Base-by-base conservation (phyloP, 2,797 vertebrate species). In the Sebastes matsubarae region DNA sequence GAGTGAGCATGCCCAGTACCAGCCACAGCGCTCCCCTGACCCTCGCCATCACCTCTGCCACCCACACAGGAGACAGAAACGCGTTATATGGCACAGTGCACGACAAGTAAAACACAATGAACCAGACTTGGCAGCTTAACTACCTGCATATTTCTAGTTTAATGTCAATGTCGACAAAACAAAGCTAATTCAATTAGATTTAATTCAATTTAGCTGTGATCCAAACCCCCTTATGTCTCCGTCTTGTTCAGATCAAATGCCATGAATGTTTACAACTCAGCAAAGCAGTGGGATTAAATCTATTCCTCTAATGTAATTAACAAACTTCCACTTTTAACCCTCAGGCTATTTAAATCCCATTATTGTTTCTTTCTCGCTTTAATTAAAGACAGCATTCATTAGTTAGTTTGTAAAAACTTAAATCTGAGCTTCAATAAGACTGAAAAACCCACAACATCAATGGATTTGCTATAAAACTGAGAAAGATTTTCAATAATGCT, bases 1-100 rank as follows among this genome's bases (percentile, higher is more conserved):
- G 87, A 84, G 87, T 73, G 75, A 96, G 85, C 91, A 95, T 94
- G 70, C 82, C 86, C 69, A 94, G 80, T 5, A 94, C 87, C 80
- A 96, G 84, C 92, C 87, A 87, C 30, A 91, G 64, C 16, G 90
- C 91, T 76, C 81, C 88, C 60, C 87, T 89, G 50, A 83, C 82
- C 69, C 79, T 88, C 79, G 46, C 69, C 79, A 72, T 68, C 54
- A 64, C 34, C 54, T 88, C 95, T 95, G 86, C n/a, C 57, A 75
- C 3, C 32, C 54, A 82, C 36, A 83, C 52, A 74, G 11, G 25
- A 65, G 11, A 80, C 9, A 74, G 11, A 68, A 68, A 73, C 2
- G 4, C 5, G 6, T 60, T 8, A 54, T 18, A 54, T 6, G 50
- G 18, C 11, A 69, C 16, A 36, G 13, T n/a, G 16, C 34, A 57